These are phyloP conservation scores for Trimorus sp. DNA, from an alignment of 2,888 invertebrate genomes.

Conservation along the genomic window DNA sequence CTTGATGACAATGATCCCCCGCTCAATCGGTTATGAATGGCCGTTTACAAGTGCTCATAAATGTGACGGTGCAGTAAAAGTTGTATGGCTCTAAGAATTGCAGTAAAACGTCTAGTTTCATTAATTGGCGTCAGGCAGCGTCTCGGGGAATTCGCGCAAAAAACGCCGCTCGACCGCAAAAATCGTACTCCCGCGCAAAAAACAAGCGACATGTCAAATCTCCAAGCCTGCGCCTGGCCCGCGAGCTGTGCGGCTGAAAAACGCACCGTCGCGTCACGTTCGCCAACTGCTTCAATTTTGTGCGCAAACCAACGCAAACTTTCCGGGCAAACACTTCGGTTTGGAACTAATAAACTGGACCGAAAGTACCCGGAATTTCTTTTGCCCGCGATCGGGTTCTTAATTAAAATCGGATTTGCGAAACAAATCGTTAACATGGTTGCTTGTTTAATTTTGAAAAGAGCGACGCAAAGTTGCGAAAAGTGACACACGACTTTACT, in stretches of 20 bases:
- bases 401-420: too few relatives aligned
- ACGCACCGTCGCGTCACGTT: neutral
- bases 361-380: too few relatives aligned
- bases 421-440: too few relatives aligned
- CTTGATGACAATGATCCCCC: conserved; percentile 20
- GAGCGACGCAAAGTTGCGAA: too few relatives aligned
- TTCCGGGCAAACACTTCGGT: too few relatives aligned
- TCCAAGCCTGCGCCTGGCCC: conserved; percentile 46
- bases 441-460: too few relatives aligned
- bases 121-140: conserved; percentile 47
- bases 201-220: conserved; percentile 56
- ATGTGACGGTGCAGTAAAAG: conserved; percentile 50
- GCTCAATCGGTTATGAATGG: conserved; percentile 25
- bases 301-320: too few relatives aligned
- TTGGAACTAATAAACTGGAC: too few relatives aligned
- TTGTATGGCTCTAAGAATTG: conserved; percentile 51
- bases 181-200: conserved; percentile 66
- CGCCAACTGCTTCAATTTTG: too few relatives aligned
- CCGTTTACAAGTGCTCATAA: conserved; percentile 47
- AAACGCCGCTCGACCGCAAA: conserved; percentile 26
- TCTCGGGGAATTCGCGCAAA: conserved; percentile 32
- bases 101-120: conserved; percentile 46
- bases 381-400: too few relatives aligned
- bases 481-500: too few relatives aligned
- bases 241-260: conserved; percentile 46